phyloP scores from a whole-genome alignment of 2,797 vertebrate genomes.

The Macroramphosus scolopax region DNA sequence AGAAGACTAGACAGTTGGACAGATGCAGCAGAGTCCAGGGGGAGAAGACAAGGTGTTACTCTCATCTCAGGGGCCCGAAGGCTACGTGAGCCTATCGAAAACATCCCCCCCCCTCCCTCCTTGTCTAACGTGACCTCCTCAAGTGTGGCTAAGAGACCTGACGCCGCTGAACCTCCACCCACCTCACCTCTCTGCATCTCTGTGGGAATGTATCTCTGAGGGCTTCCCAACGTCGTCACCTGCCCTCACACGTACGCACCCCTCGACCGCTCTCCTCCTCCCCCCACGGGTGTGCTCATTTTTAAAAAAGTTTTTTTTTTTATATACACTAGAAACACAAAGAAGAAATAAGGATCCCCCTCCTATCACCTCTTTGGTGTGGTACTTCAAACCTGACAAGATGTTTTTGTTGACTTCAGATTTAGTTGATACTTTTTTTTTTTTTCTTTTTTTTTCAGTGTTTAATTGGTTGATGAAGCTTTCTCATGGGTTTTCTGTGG shows the following conservation, averaged over 20 bases:
- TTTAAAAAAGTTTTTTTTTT: too few species aligned
- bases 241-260: slow-evolving; percentile 58
- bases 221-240: slow-evolving; percentile 81
- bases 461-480: slow-evolving; percentile 88
- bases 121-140: slow-evolving; percentile 63
- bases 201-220: slow-evolving; percentile 91
- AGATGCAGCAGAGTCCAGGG: slow-evolving; percentile 58
- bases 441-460: slow-evolving; percentile 45
- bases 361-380: slow-evolving; percentile 67
- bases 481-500: slow-evolving; percentile 81
- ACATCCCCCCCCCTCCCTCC: slow-evolving; percentile 53
- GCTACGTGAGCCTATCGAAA: slow-evolving; percentile 51
- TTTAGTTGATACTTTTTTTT: slow-evolving; percentile 40
- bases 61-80: slow-evolving; percentile 73
- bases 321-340: slow-evolving; percentile 66
- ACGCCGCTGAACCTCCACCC: slow-evolving; percentile 75
- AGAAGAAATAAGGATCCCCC: slow-evolving; percentile 59
- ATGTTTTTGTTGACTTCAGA: slow-evolving; percentile 69
- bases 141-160: slow-evolving; percentile 74
- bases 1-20: slow-evolving; percentile 78
- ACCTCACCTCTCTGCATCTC: slow-evolving; percentile 86
- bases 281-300: slow-evolving; percentile 56
- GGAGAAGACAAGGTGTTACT: slow-evolving; percentile 58
- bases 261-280: slow-evolving; percentile 48
- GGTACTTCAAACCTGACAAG: slow-evolving; percentile 70